These are phyloP conservation scores for Anguilla marmorata DNA, from an alignment of 2,797 vertebrate species.

Conservation along the genomic window DNA sequence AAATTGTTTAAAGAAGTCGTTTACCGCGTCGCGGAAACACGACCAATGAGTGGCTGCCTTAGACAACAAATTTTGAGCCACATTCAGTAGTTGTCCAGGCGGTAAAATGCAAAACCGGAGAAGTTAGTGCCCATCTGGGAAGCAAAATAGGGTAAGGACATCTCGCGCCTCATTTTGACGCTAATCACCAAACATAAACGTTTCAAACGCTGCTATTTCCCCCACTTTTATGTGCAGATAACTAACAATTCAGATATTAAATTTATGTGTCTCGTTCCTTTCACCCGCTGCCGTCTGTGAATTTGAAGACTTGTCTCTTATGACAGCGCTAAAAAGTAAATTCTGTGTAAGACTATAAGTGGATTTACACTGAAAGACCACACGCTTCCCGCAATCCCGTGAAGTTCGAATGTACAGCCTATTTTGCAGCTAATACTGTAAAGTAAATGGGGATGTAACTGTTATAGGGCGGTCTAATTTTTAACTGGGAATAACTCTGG, in stretches of 20 bases:
- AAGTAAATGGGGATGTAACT: slow-evolving; percentile 56
- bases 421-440: slow-evolving; percentile 19
- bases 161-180: slow-evolving; percentile 31
- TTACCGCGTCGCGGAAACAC: neutral
- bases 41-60: neutral
- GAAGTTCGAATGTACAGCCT: neutral
- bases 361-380: neutral
- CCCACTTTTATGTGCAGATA: neutral
- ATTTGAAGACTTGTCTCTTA: neutral
- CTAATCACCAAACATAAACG: slow-evolving; percentile 28
- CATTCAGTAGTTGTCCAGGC: neutral
- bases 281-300: neutral
- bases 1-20: neutral
- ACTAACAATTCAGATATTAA: neutral
- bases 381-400: neutral
- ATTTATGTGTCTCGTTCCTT: neutral
- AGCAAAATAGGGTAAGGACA: slow-evolving; percentile 1
- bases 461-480: slow-evolving; percentile 51
- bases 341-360: neutral
- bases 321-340: neutral
- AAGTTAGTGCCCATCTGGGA: neutral
- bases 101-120: neutral
- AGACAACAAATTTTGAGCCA: neutral
- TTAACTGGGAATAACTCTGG: slow-evolving; percentile 61
- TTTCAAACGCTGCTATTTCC: slow-evolving; percentile 31